phyloP scores from a whole-genome alignment of 2,797 vertebrate species.

The Onychomys torridus region DNA sequence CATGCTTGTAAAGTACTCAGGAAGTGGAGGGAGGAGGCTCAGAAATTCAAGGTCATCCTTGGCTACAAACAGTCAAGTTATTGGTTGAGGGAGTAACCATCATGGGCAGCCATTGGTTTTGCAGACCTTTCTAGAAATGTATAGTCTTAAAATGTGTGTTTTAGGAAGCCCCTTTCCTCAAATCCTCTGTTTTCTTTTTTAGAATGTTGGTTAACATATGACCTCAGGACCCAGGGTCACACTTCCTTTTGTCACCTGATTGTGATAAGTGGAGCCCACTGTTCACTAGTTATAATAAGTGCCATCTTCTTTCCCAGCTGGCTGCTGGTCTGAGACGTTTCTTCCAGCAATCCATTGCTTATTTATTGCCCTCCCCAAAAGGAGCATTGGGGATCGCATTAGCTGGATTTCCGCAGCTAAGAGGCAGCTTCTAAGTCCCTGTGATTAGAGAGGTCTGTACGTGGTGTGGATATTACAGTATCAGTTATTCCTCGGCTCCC shows the following conservation, averaged over 20 bases:
- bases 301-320: not conserved
- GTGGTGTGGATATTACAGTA: not conserved
- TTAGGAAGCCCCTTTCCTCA: not conserved
- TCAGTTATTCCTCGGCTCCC: not conserved
- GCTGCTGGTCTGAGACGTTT: not conserved
- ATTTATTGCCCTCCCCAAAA: not conserved
- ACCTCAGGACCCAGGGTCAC: not conserved
- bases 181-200: not conserved
- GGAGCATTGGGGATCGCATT: rapidly evolving
- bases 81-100: not conserved
- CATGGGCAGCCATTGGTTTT: not conserved
- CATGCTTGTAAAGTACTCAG: not conserved
- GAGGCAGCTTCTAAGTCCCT: not conserved
- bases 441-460: not conserved
- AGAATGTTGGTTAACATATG: not conserved
- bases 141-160: not conserved
- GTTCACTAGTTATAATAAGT: not conserved
- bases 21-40: not conserved
- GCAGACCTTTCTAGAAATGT: not conserved
- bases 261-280: rapidly evolving
- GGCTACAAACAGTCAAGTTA: not conserved
- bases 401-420: not conserved
- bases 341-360: not conserved
- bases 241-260: not conserved
- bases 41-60: not conserved